Conservation (phyloP, 1,140 invertebrate genomes). For the Apis cerana region DNA sequence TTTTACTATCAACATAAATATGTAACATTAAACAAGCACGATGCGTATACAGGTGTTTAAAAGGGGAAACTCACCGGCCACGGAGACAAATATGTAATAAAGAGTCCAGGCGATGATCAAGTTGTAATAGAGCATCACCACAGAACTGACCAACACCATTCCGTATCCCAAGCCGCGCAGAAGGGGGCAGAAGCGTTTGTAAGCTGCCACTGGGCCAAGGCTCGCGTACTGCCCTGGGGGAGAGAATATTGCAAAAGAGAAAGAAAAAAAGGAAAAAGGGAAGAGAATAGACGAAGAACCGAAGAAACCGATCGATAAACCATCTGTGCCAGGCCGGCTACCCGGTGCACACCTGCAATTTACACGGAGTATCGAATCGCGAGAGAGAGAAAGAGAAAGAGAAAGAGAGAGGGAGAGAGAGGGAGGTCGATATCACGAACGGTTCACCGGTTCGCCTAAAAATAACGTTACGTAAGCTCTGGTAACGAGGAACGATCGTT, state of each 20-base stretch:
- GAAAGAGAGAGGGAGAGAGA: too few species aligned
- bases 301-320: constrained; percentile 21
- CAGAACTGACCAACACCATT: constrained; percentile 91
- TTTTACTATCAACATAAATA: too few species aligned
- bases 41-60: too few species aligned
- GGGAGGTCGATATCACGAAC: constrained; percentile 14
- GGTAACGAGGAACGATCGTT: constrained; percentile 18
- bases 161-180: constrained; percentile 89
- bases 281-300: not conserved
- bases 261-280: not conserved
- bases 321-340: not conserved
- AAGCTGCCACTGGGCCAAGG: constrained; percentile 87
- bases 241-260: constrained; percentile 11
- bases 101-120: constrained; percentile 93
- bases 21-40: too few species aligned
- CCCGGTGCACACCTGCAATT: constrained; percentile 21
- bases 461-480: constrained; percentile 39
- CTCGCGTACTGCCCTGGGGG: constrained; percentile 85
- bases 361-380: constrained; percentile 10
- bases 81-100: constrained; percentile 90
- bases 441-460: constrained; percentile 18
- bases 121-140: constrained; percentile 93
- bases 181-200: constrained; percentile 86
- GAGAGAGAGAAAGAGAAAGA: too few species aligned
- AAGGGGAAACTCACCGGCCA: constrained; percentile 80